These are phyloP conservation scores for Amyelois transitella DNA, from an alignment of 1,140 invertebrate genomes.

Conservation along the genomic window DNA sequence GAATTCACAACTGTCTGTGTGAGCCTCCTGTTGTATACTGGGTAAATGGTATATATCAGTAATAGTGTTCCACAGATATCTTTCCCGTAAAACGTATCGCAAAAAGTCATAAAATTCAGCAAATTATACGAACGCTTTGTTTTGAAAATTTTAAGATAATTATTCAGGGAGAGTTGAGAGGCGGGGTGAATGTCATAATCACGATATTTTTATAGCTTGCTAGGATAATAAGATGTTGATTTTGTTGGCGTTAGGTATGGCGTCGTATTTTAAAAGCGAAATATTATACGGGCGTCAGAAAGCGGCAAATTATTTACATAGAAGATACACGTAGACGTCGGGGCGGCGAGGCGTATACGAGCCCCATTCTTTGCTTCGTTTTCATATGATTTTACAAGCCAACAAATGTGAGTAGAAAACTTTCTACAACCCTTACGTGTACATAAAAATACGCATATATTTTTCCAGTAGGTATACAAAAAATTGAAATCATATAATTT, in stretches of 20 bases:
- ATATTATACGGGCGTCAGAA: slow-evolving; percentile 1
- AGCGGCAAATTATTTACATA: slow-evolving; percentile 3
- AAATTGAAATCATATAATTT: no score
- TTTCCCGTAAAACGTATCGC: no score
- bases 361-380: slow-evolving; percentile 1
- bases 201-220: not conserved
- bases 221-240: not conserved
- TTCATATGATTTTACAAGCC: slow-evolving; percentile 7
- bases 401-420: not conserved
- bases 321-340: not conserved
- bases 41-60: no score
- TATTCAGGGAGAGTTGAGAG: not conserved
- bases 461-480: no score
- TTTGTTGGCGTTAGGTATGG: not conserved
- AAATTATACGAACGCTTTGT: no score
- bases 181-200: not conserved
- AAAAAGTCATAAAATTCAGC: no score
- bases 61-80: no score
- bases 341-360: not conserved
- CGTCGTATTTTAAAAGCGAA: not conserved
- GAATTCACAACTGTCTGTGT: no score
- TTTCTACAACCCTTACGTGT: not conserved
- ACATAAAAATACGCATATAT: no score
- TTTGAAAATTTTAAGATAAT: not conserved
- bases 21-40: no score